Evolutionary conservation across 1,140 invertebrate species (phyloP).

Genomic region (Colletes gigas): DNA sequence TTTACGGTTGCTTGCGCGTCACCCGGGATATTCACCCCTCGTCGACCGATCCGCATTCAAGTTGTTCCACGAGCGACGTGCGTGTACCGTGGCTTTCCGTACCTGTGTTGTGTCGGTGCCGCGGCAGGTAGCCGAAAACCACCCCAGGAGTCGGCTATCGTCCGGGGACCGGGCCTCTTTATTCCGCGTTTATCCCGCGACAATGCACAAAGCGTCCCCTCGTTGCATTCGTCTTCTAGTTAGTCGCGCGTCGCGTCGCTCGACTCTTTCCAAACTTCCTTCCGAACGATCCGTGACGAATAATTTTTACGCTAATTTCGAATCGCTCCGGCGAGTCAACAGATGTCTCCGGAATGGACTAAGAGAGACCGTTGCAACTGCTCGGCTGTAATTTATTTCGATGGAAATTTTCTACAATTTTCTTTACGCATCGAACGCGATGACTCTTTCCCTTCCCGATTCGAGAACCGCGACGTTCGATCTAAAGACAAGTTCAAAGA

Average conservation of each 20-base stretch:
- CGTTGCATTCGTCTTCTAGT: background rate
- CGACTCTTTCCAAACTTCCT: background rate
- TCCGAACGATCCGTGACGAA: constrained; percentile 66
- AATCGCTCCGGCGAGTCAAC: constrained; percentile 17
- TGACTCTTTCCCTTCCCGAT: too few species aligned
- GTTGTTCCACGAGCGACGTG: background rate
- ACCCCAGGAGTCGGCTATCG: background rate
- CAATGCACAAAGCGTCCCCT: constrained; percentile 56
- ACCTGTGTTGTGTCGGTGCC: background rate
- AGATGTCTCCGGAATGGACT: constrained; percentile 47
- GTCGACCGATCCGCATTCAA: constrained; percentile 38
- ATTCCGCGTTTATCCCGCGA: constrained; percentile 65
- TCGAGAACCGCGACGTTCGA: background rate
- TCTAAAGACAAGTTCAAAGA: background rate
- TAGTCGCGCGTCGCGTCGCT: background rate
- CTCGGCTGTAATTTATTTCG: too few species aligned
- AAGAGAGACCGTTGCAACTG: background rate
- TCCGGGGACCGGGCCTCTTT: constrained; percentile 43
- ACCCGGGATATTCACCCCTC: background rate
- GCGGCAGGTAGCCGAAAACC: constrained; percentile 43
- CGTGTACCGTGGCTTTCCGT: too few species aligned
- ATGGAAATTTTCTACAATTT: too few species aligned
- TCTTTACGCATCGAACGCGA: too few species aligned
- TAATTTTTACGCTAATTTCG: constrained; percentile 71
- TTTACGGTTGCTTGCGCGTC: constrained; percentile 65